Conservation (phyloP, 2,113 vertebrate species). For the Ceyx melanurus region DNA sequence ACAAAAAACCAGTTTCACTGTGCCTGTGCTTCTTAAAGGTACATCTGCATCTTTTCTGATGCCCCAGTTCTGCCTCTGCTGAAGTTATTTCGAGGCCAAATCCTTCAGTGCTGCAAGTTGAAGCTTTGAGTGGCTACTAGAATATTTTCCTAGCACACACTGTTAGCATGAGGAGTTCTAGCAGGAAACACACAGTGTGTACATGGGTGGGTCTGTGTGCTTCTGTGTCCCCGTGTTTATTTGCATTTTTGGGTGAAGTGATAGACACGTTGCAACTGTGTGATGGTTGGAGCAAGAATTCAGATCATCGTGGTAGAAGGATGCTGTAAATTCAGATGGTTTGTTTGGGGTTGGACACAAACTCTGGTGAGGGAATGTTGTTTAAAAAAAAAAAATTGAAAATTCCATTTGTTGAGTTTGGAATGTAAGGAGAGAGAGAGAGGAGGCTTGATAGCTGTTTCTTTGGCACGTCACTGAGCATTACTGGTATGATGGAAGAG, state of each 20-base stretch:
- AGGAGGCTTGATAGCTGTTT: not conserved
- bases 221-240: not conserved
- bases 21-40: not conserved
- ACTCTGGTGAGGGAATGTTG: not conserved
- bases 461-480: not conserved
- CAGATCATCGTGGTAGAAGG: not conserved
- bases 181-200: not conserved
- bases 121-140: not conserved
- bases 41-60: not conserved
- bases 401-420: not conserved
- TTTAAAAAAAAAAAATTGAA: not conserved
- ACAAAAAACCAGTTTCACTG: not conserved
- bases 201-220: not conserved
- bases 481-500: not conserved
- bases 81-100: not conserved
- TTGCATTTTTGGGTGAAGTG: not conserved
- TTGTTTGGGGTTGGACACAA: not conserved
- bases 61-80: not conserved
- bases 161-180: not conserved
- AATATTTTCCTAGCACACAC: not conserved
- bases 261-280: not conserved
- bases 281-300: not conserved
- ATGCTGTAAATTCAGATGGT: not conserved
- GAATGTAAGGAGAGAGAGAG: not conserved
- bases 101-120: not conserved